phyloP scores from a whole-genome alignment of 2,113 vertebrate species.

The Engraulis encrasicolus region DNA sequence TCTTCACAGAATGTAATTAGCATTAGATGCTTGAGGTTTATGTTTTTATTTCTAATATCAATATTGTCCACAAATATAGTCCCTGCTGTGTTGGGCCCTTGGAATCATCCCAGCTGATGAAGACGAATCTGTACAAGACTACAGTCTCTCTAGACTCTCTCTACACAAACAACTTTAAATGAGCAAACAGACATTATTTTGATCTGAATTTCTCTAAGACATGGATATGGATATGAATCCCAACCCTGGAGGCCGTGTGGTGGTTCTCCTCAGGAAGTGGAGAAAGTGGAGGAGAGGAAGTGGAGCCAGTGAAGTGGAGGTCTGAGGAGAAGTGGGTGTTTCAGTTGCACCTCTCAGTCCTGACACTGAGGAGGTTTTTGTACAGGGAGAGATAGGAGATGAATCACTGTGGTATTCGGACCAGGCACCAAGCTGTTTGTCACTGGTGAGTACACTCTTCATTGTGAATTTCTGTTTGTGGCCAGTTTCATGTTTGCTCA shows the following conservation, averaged over 20 bases:
- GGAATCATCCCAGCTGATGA: no score
- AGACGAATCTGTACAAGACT: no score
- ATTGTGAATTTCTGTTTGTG: background rate
- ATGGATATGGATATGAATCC: background rate
- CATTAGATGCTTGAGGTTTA: no score
- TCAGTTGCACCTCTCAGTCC: slow-evolving; percentile 56
- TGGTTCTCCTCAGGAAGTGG: background rate
- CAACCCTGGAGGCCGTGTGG: background rate
- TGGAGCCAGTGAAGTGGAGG: slow-evolving; percentile 22
- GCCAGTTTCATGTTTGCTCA: background rate
- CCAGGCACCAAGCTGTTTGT: slow-evolving; percentile 67
- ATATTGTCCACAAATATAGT: no score
- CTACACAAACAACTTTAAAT: no score
- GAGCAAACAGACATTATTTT: no score
- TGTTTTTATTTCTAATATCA: no score
- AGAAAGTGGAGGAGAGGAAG: background rate
- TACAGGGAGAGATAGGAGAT: slow-evolving; percentile 59
- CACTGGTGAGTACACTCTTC: slow-evolving; percentile 57
- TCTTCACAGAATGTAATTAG: no score
- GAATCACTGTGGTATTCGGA: slow-evolving; percentile 74
- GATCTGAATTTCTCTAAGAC: no score
- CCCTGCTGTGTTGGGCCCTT: no score
- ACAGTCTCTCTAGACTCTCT: no score
- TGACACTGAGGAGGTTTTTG: slow-evolving; percentile 68
- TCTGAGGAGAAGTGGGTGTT: slow-evolving; percentile 34